These are phyloP conservation scores for Masnerella sp. DNA, from an alignment of 2,888 invertebrate species.

Conservation along the genomic window DNA sequence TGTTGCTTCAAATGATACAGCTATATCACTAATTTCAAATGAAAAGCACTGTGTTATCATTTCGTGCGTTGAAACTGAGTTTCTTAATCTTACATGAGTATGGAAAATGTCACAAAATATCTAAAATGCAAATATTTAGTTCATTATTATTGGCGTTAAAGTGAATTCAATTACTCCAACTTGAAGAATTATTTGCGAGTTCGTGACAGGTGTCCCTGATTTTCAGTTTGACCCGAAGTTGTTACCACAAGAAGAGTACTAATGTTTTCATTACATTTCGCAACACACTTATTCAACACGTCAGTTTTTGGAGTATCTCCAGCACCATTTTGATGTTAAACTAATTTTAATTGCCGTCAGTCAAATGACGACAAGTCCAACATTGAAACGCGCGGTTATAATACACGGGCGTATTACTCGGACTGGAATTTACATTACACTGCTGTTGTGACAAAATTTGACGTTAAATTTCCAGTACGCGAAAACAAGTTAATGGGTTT, in stretches of 20 bases:
- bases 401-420: constrained; percentile 18
- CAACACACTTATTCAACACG: constrained; percentile 27
- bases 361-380: constrained; percentile 27
- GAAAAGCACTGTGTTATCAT: too few relatives aligned
- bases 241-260: constrained; percentile 44
- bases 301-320: constrained; percentile 39
- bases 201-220: constrained; percentile 42
- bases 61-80: too few relatives aligned
- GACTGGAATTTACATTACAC: constrained; percentile 19
- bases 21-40: too few relatives aligned
- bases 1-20: too few relatives aligned
- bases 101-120: too few relatives aligned
- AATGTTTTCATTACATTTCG: constrained; percentile 48
- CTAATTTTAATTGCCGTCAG: constrained; percentile 53
- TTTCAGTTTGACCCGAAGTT: constrained; percentile 47
- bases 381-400: constrained; percentile 13
- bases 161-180: constrained; percentile 25
- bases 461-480: constrained; percentile 6
- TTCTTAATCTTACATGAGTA: too few relatives aligned
- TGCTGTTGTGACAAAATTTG: constrained; percentile 16
- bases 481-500: constrained; percentile 18
- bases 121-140: neutral
- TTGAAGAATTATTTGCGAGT: constrained; percentile 26
- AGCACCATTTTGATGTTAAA: constrained; percentile 38
- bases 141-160: constrained; percentile 18